Evolutionary conservation across 2,888 invertebrate species (phyloP).

Genomic region (Ophion ellenae): DNA sequence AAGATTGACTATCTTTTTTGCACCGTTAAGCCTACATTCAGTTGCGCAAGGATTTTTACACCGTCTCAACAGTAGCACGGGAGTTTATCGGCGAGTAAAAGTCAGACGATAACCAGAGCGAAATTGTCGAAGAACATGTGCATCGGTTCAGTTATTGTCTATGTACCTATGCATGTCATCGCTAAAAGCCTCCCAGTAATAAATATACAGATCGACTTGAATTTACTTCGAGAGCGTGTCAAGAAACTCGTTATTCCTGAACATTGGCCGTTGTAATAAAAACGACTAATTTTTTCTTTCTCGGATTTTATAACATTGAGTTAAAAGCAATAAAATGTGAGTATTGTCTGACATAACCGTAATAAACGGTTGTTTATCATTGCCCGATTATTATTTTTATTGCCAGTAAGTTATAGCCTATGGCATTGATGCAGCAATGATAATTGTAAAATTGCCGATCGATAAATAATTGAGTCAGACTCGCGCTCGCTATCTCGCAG

Average conservation of each 20-base stretch:
- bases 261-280: not conserved
- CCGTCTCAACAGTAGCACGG: conserved; percentile 22
- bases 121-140: conserved; percentile 6
- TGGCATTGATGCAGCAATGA: not conserved
- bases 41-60: conserved; percentile 43
- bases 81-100: conserved; percentile 52
- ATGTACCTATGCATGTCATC: not conserved
- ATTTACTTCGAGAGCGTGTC: not conserved
- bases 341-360: not conserved
- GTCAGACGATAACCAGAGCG: not conserved
- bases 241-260: conserved; percentile 7
- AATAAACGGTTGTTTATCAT: not conserved
- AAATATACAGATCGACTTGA: conserved; percentile 8
- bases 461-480: not conserved
- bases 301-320: not conserved
- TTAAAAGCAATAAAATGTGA: conserved; percentile 1
- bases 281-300: not conserved
- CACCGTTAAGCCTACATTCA: conserved; percentile 23
- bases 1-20: conserved; percentile 1
- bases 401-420: not conserved
- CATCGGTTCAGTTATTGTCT: not conserved
- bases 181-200: not conserved
- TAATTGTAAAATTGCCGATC: not conserved
- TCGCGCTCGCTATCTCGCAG: not conserved
- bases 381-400: not conserved